Evolutionary conservation across 2,797 vertebrate species (phyloP).

Genomic region (Cossypha heuglini): DNA sequence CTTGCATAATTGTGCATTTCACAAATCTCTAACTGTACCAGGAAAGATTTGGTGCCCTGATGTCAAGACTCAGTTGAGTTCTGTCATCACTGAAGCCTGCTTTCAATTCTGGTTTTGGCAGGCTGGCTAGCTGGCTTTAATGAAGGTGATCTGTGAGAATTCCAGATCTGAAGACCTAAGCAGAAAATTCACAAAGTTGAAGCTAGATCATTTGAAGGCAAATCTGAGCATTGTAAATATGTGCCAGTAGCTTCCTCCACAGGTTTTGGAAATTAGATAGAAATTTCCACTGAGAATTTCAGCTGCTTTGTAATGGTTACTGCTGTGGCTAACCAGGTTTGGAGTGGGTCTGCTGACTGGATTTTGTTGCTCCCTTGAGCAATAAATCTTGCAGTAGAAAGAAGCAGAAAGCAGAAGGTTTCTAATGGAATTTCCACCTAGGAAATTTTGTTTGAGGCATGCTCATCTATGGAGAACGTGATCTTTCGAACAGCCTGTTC

Average conservation of each 20-base stretch:
- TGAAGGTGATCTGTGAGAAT: background rate
- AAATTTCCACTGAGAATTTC: background rate
- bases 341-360: background rate
- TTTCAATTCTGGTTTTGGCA: background rate
- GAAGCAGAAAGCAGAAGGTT: background rate
- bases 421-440: slow-evolving; percentile 2
- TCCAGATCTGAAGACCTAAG: background rate
- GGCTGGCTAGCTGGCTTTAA: background rate
- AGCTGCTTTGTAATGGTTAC: background rate
- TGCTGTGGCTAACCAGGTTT: background rate
- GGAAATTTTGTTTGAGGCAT: background rate
- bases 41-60: background rate
- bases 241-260: background rate
- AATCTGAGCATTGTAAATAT: background rate
- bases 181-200: background rate
- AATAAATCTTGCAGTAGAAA: background rate
- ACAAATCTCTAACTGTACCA: background rate
- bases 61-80: background rate
- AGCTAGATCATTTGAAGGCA: background rate
- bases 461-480: background rate
- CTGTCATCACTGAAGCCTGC: background rate
- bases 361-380: background rate
- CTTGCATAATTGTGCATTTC: background rate
- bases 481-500: background rate
- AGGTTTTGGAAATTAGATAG: background rate